Percentiles rank a stretch among this genome's conserved stretches.
Conservation (phyloP, 1,140 invertebrate genomes). For the Macrobrachium nipponense region DNA sequence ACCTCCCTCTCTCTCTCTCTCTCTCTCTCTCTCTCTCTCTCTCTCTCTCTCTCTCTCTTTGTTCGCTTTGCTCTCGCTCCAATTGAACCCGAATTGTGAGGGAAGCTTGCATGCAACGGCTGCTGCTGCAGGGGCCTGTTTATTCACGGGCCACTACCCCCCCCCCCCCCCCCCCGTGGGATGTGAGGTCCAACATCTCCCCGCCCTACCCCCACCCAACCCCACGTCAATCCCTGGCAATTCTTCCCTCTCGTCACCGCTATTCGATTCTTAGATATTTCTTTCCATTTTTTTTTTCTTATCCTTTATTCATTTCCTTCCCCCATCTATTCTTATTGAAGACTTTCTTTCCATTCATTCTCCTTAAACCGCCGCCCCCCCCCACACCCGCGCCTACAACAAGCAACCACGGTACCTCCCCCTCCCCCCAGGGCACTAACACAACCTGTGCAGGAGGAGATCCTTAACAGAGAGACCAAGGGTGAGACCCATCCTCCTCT, state of each 20-base stretch:
- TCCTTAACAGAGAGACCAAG: too few relatives aligned
- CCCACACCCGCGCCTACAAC: too few relatives aligned
- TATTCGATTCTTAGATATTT: background rate
- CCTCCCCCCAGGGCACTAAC: too few relatives aligned
- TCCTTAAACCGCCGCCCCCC: too few relatives aligned
- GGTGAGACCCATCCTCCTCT: too few relatives aligned
- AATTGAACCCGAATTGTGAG: background rate
- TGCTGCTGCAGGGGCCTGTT: background rate
- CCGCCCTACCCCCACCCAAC: background rate
- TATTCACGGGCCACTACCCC: too few relatives aligned
- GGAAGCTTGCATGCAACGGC: background rate
- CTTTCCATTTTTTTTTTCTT: too few relatives aligned
- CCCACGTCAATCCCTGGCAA: background rate
- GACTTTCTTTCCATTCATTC: background rate
- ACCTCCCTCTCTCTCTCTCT: constrained; percentile 12
- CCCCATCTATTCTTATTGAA: background rate
- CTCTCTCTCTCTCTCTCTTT: background rate
- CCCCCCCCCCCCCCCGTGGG: background rate
- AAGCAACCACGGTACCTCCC: too few relatives aligned
- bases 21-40: constrained; percentile 17
- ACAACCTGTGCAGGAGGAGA: too few relatives aligned
- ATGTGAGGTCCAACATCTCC: background rate
- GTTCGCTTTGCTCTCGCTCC: background rate
- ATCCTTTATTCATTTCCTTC: background rate
- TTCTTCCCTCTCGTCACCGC: background rate